Evolutionary conservation across 2,113 vertebrate genomes (phyloP).

Genomic region (Felis chaus): DNA sequence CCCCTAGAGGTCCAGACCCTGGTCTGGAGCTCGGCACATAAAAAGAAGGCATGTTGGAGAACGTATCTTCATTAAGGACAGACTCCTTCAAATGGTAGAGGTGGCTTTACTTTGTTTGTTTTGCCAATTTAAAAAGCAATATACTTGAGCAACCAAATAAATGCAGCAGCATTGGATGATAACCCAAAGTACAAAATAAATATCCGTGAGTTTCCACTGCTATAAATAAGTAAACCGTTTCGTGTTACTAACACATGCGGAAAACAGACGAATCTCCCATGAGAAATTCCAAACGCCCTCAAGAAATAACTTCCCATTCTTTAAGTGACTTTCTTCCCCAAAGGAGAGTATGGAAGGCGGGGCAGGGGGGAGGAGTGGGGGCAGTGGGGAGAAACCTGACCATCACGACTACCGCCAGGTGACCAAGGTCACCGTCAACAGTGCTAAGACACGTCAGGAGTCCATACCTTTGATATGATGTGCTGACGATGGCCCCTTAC

Average conservation of each 20-base stretch:
- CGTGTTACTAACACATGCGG: not conserved
- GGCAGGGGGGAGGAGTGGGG: too few relatives aligned
- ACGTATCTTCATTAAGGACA: fast-evolving
- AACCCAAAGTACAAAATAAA: not conserved
- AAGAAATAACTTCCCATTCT: not conserved
- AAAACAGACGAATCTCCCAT: not conserved
- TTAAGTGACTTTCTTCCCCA: not conserved
- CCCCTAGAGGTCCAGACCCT: not conserved
- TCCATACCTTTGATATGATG: fast-evolving
- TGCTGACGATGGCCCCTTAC: not conserved
- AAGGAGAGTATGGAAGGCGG: fast-evolving
- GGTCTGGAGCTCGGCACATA: not conserved
- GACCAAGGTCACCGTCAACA: not conserved
- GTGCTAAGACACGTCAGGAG: fast-evolving
- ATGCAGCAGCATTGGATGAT: not conserved
- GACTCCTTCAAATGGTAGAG: not conserved
- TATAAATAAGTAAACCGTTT: not conserved
- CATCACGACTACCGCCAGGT: not conserved
- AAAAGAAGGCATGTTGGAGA: not conserved
- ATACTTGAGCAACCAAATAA: not conserved
- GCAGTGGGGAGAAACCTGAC: fast-evolving
- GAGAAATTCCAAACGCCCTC: not conserved
- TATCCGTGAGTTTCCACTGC: not conserved
- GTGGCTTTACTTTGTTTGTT: not conserved
- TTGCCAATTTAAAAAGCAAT: not conserved